phyloP scores from a whole-genome alignment of 2,797 vertebrate species.

The Otus scops region DNA sequence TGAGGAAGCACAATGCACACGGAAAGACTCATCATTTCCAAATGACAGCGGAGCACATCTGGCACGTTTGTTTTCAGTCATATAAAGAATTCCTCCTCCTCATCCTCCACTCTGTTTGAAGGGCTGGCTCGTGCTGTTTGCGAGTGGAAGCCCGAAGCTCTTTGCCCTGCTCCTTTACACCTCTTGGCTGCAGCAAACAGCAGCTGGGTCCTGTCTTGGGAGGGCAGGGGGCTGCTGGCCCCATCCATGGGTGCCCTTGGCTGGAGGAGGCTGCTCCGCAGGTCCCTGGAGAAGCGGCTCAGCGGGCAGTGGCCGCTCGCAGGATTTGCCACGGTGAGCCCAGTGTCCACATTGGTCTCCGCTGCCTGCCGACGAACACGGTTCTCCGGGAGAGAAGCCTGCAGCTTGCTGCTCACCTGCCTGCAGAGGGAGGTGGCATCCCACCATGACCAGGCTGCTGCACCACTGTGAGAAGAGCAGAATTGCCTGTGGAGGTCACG shows the following conservation, averaged over 20 bases:
- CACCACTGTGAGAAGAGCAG: constrained; percentile 64
- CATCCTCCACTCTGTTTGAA: neutral
- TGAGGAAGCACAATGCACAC: neutral
- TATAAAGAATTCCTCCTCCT: constrained; percentile 90
- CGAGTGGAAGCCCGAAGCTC: neutral
- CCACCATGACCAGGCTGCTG: neutral
- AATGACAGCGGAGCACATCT: neutral
- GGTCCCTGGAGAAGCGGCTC: constrained; percentile 65
- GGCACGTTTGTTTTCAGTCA: constrained; percentile 60
- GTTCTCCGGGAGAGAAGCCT: neutral
- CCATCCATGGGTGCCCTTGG: neutral
- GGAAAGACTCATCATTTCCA: neutral
- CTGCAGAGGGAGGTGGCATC: neutral
- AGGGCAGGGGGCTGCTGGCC: neutral
- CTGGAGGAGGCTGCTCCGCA: constrained; percentile 56
- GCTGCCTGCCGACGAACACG: constrained; percentile 32
- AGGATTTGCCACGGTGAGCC: constrained; percentile 53
- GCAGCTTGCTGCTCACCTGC: neutral
- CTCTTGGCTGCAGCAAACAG: neutral
- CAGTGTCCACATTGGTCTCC: constrained; percentile 90
- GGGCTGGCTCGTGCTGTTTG: neutral
- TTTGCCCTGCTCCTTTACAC: neutral
- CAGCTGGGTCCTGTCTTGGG: neutral
- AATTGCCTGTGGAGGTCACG: constrained; percentile 70
- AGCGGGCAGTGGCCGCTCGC: constrained; percentile 34